Evolutionary conservation across 2,888 invertebrate genomes (phyloP).

Genomic region (Schrankia costaestrigalis): DNA sequence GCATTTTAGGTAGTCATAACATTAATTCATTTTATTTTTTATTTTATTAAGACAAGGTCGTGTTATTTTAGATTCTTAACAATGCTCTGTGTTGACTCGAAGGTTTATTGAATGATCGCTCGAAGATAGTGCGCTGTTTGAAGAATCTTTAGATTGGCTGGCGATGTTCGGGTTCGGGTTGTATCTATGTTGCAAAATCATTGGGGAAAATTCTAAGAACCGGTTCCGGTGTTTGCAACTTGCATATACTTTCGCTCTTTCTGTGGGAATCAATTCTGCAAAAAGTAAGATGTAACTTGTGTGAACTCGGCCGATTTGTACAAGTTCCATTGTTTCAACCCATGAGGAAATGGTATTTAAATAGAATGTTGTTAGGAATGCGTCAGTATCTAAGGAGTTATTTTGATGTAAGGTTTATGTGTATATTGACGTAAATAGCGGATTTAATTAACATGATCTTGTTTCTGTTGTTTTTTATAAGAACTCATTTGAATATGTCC

Average conservation of each 20-base stretch:
- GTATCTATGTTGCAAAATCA: conserved; percentile 57
- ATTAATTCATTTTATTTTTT: conserved; percentile 57
- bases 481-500: conserved; percentile 28
- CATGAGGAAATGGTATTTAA: conserved; percentile 42
- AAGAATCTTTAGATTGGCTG: not conserved
- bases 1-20: conserved; percentile 58
- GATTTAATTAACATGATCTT: too few species aligned
- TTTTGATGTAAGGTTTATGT: too few species aligned
- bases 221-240: conserved; percentile 49
- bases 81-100: conserved; percentile 24
- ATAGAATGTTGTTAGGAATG: conserved; percentile 37
- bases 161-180: conserved; percentile 7
- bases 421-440: too few species aligned
- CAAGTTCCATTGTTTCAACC: conserved; percentile 38
- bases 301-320: conserved; percentile 51
- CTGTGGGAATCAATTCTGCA: conserved; percentile 37
- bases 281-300: conserved; percentile 30
- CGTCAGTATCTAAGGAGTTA: too few species aligned
- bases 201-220: conserved; percentile 60
- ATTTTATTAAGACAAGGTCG: conserved; percentile 49
- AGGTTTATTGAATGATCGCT: too few species aligned
- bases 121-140: too few species aligned
- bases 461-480: conserved; percentile 16
- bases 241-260: conserved; percentile 53
- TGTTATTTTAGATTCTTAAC: conserved; percentile 26